Evolutionary conservation across 2,888 invertebrate species (phyloP), one percentile per base, ranked within the genome.

Genomic region (Scaptodrosophila latifasciaeformis): DNA sequence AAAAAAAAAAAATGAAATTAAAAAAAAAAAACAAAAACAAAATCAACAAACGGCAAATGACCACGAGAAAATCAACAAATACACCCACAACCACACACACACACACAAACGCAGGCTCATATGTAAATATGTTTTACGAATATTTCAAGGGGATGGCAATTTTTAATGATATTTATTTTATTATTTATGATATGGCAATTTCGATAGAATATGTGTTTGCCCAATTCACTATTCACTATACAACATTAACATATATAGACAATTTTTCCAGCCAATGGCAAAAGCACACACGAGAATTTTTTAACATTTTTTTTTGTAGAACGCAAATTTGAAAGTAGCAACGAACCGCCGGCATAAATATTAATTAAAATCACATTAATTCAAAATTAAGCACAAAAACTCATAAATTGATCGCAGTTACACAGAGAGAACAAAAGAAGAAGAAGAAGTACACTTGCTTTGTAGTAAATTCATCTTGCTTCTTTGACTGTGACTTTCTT

Each of bases 381-480:
- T 18, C 10, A n/a, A n/a, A n/a, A n/a, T 37, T 37, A n/a, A 17
- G 17, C 2, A 4, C 17, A 29, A 7, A 29, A 29, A 29, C 10
- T 6, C 29, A 29, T 6, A 29, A 10, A 29, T 7, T 29, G 29
- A n/a, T n/a, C n/a, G n/a, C 12, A 24, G 30, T 30, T 27, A 31
- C 15, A 30, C 24, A 47, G 10, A 6, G 2, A n/a, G 2, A 4
- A 7, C 29, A n/a, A 2, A 24, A 6, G 37, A 2, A 12, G 19
- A 2, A 29, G 15, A 17, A 17, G 9, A 7, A 7, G 37, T 54
- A 40, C 70, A 75, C 75, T 75, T 75, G 75, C 75, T 75, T 80
- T 75, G 75, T 60, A 75, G 55, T 48, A 75, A 70, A 75, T 75
- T 75, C 75, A 75, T 75, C 13, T 19, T 27, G 29, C 12, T 24